A percentile compares a stretch with the other conserved stretches of the same genome.
phyloP scores from a whole-genome alignment of 2,888 invertebrate species.

The Clanis bilineata region DNA sequence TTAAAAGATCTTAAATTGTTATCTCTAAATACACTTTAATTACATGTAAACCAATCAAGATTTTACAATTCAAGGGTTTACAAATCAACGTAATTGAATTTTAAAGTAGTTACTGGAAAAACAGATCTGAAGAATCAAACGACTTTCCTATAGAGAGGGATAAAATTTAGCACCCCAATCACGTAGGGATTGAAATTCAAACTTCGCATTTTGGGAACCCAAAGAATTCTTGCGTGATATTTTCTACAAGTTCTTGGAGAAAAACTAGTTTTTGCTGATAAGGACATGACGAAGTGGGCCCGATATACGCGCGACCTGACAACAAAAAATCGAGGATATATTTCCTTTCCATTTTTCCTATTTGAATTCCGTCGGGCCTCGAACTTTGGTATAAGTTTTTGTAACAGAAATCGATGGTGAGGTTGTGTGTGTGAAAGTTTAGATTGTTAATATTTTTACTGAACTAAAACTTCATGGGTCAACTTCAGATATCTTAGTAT shows the following conservation, averaged over 20 bases:
- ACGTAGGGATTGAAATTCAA: slow-evolving; percentile 40
- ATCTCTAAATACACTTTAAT: too few species aligned
- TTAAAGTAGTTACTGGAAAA: slow-evolving; percentile 3
- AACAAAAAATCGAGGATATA: background rate
- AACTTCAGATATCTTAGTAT: too few species aligned
- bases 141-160: slow-evolving; percentile 19
- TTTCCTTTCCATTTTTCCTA: background rate
- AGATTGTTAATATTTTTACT: too few species aligned
- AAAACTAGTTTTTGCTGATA: slow-evolving; percentile 15
- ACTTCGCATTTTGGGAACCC: slow-evolving; percentile 33
- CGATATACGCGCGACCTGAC: background rate
- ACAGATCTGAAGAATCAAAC: background rate
- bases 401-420: background rate
- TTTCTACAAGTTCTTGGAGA: slow-evolving; percentile 12
- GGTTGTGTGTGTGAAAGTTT: too few species aligned
- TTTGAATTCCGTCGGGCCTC: background rate
- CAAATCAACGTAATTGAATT: background rate
- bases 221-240: slow-evolving; percentile 17
- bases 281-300: background rate
- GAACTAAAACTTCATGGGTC: too few species aligned
- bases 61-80: too few species aligned
- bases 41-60: too few species aligned
- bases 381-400: background rate
- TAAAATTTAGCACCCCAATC: slow-evolving; percentile 31
- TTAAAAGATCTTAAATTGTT: too few species aligned